Evolutionary conservation across 2,113 vertebrate genomes (phyloP).

Genomic region (Notothenia rossii): DNA sequence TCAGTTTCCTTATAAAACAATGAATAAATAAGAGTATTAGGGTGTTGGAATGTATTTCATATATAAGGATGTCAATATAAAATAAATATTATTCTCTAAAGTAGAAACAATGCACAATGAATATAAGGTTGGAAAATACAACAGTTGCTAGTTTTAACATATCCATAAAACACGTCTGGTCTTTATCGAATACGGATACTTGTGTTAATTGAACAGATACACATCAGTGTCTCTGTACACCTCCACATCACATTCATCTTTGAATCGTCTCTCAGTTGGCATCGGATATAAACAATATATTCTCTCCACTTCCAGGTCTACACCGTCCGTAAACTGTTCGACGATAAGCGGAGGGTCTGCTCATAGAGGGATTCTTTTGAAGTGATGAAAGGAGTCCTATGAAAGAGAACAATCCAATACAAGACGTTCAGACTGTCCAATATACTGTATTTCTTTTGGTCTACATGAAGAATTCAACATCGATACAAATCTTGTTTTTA

Average conservation of each 20-base stretch:
- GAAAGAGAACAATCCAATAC: slow-evolving; percentile 8
- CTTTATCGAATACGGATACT: too few relatives aligned
- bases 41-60: too few relatives aligned
- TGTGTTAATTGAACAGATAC: too few relatives aligned
- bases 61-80: too few relatives aligned
- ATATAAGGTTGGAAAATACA: too few relatives aligned
- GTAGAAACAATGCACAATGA: too few relatives aligned
- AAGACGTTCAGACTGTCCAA: not conserved
- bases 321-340: slow-evolving; percentile 90
- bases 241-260: not conserved
- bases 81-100: too few relatives aligned
- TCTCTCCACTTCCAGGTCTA: slow-evolving; percentile 79
- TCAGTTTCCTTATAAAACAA: too few relatives aligned
- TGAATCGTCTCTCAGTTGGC: not conserved
- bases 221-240: too few relatives aligned
- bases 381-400: not conserved
- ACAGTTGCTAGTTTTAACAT: too few relatives aligned
- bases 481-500: not conserved
- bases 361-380: slow-evolving; percentile 75
- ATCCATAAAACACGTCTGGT: too few relatives aligned
- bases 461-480: not conserved
- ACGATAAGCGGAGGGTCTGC: slow-evolving; percentile 85
- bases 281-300: not conserved
- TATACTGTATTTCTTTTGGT: not conserved
- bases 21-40: too few relatives aligned